A percentile compares a stretch with the other conserved stretches of the same genome.
These are phyloP conservation scores for Aldabrachelys gigantea DNA, from an alignment of 2,113 vertebrate genomes.

Conservation along the genomic window DNA sequence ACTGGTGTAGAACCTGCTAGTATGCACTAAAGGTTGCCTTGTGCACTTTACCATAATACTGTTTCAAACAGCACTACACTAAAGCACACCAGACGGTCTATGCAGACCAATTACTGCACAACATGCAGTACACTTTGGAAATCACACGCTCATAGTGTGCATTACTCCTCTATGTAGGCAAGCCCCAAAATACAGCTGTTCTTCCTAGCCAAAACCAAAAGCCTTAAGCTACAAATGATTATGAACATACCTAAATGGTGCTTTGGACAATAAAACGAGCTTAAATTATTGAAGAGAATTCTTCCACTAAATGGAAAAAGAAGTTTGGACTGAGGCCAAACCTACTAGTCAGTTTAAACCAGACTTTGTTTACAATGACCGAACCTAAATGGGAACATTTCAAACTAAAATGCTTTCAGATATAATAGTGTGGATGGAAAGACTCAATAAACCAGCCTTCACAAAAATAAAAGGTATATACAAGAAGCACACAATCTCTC, in stretches of 20 bases:
- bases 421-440: not conserved
- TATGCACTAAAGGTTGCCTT: not conserved
- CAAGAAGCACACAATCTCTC: not conserved
- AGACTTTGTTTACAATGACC: not conserved
- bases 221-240: not conserved
- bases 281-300: slow-evolving; percentile 32
- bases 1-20: too few relatives aligned
- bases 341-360: not conserved
- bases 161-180: not conserved
- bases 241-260: not conserved
- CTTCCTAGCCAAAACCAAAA: slow-evolving; percentile 17
- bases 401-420: not conserved
- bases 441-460: slow-evolving; percentile 7
- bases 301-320: not conserved
- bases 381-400: not conserved
- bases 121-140: not conserved
- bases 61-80: not conserved
- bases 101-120: not conserved
- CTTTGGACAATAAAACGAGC: slow-evolving; percentile 12
- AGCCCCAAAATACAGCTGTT: not conserved
- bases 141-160: not conserved
- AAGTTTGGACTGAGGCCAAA: slow-evolving; percentile 2
- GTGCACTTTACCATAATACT: not conserved
- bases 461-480: not conserved
- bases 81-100: not conserved